Conservation (phyloP, 2,113 vertebrate genomes). For the Phylloscopus trochiloides region DNA sequence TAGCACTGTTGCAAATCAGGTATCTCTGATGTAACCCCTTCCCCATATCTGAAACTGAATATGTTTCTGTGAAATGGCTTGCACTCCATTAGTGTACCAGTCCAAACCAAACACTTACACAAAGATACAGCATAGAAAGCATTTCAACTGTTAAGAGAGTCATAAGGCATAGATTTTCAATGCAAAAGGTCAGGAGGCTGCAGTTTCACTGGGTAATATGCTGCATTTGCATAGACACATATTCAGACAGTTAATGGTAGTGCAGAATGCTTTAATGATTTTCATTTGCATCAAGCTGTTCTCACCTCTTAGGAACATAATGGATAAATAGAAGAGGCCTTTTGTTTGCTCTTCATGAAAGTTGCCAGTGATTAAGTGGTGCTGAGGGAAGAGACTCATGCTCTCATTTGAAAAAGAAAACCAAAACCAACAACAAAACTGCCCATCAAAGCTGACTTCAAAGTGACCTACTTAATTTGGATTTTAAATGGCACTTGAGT, state of each 20-base stretch:
- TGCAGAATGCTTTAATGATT: conserved; percentile 58
- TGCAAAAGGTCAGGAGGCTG: conserved; percentile 35
- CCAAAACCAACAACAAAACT: background rate
- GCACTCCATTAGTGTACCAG: background rate
- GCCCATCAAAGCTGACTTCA: conserved; percentile 54
- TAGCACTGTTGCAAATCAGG: background rate
- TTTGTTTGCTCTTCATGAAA: conserved; percentile 55
- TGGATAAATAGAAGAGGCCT: conserved; percentile 58
- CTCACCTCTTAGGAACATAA: conserved; percentile 55
- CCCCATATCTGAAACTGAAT: background rate
- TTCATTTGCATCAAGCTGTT: conserved; percentile 68
- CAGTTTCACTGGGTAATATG: conserved; percentile 5
- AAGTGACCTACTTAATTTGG: conserved; percentile 36
- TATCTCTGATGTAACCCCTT: background rate
- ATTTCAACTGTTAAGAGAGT: conserved; percentile 22
- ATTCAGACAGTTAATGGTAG: conserved; percentile 49
- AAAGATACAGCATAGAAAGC: background rate
- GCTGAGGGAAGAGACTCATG: conserved; percentile 15
- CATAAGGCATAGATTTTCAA: conserved; percentile 29
- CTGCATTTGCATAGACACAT: conserved; percentile 43
- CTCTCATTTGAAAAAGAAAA: background rate
- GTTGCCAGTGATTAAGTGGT: conserved; percentile 51
- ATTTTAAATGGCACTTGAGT: conserved; percentile 32
- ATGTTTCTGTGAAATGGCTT: background rate
- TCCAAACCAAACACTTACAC: background rate